phyloP scores from a whole-genome alignment of 2,888 invertebrate genomes.

The Sipha maydis region DNA sequence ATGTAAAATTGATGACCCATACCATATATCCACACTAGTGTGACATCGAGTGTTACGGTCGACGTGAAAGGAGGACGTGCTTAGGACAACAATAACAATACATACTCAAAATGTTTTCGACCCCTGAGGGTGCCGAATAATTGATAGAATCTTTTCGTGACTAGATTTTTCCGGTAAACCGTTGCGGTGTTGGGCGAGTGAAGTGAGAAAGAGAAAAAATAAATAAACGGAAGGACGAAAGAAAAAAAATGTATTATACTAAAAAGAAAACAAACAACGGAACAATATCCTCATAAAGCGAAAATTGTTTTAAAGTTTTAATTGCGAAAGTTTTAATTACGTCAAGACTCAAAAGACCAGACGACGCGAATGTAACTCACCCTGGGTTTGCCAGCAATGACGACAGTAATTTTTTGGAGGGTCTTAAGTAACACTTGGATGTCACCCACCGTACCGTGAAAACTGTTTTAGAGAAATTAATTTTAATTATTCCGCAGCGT shows the following conservation, averaged over 20 bases:
- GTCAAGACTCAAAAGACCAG: conserved; percentile 59
- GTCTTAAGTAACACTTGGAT: conserved; percentile 60
- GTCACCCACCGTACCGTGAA: conserved; percentile 40
- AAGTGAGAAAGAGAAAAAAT: not conserved
- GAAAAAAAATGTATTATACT: conserved; percentile 44
- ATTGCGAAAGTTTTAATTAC: conserved; percentile 62
- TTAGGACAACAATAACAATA: conserved; percentile 39
- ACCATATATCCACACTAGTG: not conserved
- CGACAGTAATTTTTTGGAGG: conserved; percentile 59
- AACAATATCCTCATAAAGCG: conserved; percentile 56
- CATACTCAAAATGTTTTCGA: conserved; percentile 19
- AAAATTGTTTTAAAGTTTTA: conserved; percentile 61
- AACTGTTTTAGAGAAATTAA: conserved; percentile 55
- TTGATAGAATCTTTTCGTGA: conserved; percentile 30
- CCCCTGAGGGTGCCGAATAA: conserved; percentile 9
- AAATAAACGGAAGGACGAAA: conserved; percentile 26
- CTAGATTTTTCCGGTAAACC: conserved; percentile 25
- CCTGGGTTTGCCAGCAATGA: conserved; percentile 30
- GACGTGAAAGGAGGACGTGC: not conserved
- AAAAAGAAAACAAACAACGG: conserved; percentile 58
- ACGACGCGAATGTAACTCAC: conserved; percentile 43
- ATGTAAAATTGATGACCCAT: not conserved
- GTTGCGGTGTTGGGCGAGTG: not conserved
- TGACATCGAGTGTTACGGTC: not conserved
- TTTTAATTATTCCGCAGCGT: conserved; percentile 51